Conservation (phyloP, 2,113 vertebrate genomes). For the Takifugu flavidus region DNA sequence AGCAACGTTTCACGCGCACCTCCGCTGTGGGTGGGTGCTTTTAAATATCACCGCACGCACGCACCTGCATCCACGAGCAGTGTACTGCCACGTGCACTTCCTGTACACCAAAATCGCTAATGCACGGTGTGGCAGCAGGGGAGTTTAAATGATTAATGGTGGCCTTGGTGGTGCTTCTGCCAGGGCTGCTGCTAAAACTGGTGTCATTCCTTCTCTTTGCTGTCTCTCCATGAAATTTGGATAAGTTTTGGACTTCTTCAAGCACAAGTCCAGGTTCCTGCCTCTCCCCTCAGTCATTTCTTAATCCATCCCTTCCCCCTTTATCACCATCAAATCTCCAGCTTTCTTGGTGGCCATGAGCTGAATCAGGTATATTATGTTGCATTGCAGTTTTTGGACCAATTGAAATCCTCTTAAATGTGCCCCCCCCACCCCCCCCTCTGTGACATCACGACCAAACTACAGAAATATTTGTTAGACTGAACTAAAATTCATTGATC, state of each 20-base stretch:
- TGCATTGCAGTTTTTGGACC: too few species aligned
- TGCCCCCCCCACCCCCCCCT: too few species aligned
- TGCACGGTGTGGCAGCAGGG: constrained; percentile 41
- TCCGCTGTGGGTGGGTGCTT: constrained; percentile 7
- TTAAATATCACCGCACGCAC: constrained; percentile 10
- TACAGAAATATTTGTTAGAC: too few species aligned
- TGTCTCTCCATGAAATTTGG: constrained; percentile 62
- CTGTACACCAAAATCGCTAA: constrained; percentile 31
- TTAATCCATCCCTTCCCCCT: constrained; percentile 1
- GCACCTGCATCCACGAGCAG: neutral
- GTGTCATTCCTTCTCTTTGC: constrained; percentile 49
- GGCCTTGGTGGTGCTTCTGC: constrained; percentile 42
- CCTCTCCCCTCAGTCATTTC: constrained; percentile 4
- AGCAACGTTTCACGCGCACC: neutral
- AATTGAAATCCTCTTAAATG: too few species aligned
- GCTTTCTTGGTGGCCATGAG: too few species aligned
- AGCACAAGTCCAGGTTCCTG: constrained; percentile 25
- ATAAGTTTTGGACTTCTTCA: constrained; percentile 36
- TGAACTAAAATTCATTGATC: too few species aligned
- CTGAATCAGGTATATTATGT: too few species aligned
- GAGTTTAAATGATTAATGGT: constrained; percentile 66
- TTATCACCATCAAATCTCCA: too few species aligned
- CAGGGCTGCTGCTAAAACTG: constrained; percentile 57
- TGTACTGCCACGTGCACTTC: constrained; percentile 21
- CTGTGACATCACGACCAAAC: too few species aligned